Percentiles rank a stretch among this genome's conserved stretches.
Conservation (phyloP, 1,140 invertebrate genomes). For the Aporrectodea caliginosa region DNA sequence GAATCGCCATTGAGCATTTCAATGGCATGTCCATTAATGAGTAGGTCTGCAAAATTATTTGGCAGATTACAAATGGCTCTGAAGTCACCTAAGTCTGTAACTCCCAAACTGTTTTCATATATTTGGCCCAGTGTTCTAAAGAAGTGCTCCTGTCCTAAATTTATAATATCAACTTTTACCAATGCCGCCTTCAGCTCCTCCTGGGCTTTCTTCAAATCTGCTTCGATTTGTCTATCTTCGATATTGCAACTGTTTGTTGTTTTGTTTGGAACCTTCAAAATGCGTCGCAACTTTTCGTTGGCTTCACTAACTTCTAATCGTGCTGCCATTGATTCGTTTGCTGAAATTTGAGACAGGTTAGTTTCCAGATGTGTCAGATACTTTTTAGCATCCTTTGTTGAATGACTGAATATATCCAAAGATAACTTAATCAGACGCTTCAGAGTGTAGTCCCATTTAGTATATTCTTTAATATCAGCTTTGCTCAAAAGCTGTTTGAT, state of each 20-base stretch:
- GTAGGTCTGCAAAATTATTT: neutral
- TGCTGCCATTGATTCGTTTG: neutral
- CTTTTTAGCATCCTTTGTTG: neutral
- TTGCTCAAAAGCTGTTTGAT: neutral
- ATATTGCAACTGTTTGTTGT: neutral
- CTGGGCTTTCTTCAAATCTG: neutral
- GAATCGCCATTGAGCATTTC: constrained; percentile 18
- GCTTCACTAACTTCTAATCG: neutral
- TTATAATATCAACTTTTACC: neutral
- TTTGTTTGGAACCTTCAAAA: neutral
- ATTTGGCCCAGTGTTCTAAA: neutral
- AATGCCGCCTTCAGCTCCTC: neutral
- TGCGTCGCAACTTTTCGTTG: neutral
- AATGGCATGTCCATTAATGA: constrained; percentile 8
- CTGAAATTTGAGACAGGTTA: neutral
- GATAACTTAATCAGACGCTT: neutral
- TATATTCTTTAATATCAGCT: neutral
- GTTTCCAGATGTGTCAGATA: neutral
- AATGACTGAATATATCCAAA: neutral
- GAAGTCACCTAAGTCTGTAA: neutral
- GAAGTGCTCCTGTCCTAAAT: neutral
- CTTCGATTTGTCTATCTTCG: neutral
- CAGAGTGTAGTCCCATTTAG: neutral
- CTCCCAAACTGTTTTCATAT: neutral
- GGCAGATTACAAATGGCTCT: neutral